A percentile compares a stretch with the other conserved stretches of the same genome.
These are phyloP conservation scores for Agrochola macilenta DNA, from an alignment of 2,888 invertebrate species.

Conservation along the genomic window DNA sequence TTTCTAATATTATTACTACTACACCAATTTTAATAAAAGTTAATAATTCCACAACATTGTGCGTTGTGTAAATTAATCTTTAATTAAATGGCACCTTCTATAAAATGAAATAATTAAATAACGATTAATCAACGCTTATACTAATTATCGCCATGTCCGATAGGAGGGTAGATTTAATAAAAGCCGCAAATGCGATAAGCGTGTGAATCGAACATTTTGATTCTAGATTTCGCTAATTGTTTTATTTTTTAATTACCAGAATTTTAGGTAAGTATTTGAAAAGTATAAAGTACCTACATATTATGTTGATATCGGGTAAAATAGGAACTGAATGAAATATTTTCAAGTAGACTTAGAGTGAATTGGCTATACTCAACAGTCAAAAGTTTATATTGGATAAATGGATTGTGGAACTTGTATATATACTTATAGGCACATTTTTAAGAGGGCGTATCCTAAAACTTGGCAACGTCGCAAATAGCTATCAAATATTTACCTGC, in stretches of 20 bases:
- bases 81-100: background rate
- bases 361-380: background rate
- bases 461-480: too few relatives aligned
- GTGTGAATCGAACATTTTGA: conserved; percentile 40
- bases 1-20: background rate
- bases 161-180: conserved; percentile 47
- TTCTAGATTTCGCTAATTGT: conserved; percentile 36
- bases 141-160: conserved; percentile 36
- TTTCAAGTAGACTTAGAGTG: background rate
- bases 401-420: background rate
- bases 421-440: too few relatives aligned
- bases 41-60: background rate
- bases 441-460: too few relatives aligned
- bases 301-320: background rate
- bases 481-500: too few relatives aligned
- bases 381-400: background rate
- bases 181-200: conserved; percentile 59
- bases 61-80: background rate
- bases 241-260: conserved; percentile 9
- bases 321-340: background rate
- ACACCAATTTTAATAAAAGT: background rate
- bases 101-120: conserved; percentile 44
- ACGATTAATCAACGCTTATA: conserved; percentile 45
- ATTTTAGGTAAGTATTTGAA: conserved; percentile 7
- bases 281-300: background rate